Conservation (phyloP, 2,797 vertebrate species). For the Pagetopsis macropterus region DNA sequence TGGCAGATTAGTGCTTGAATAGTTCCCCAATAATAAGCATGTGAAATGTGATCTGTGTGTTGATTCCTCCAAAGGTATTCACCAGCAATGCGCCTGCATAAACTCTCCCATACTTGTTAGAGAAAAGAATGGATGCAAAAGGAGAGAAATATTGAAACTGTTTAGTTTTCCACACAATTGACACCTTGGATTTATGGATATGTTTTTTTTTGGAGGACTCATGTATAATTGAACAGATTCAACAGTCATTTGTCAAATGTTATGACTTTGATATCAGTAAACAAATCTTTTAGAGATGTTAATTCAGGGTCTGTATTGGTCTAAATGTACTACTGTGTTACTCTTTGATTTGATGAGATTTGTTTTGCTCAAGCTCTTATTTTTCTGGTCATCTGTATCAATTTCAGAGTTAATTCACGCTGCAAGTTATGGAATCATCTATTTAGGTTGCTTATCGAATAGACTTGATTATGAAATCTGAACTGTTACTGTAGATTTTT, state of each 20-base stretch:
- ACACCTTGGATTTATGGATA: constrained; percentile 56
- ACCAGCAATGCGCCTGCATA: constrained; percentile 87
- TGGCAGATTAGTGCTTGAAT: constrained; percentile 80
- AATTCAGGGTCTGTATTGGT: constrained; percentile 93
- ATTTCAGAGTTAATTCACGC: constrained; percentile 95
- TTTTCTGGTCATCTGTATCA: constrained; percentile 79
- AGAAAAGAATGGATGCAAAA: constrained; percentile 76
- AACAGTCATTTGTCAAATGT: constrained; percentile 77
- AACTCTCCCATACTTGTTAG: constrained; percentile 75
- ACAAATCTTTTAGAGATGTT: constrained; percentile 85
- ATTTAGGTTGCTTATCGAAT: constrained; percentile 89
- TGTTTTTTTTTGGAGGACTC: constrained; percentile 45
- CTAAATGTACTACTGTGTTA: constrained; percentile 91
- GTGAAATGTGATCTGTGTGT: constrained; percentile 81
- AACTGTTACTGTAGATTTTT: constrained; percentile 91
- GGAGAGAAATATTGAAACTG: constrained; percentile 71
- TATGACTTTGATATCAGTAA: constrained; percentile 78
- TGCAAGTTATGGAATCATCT: constrained; percentile 96
- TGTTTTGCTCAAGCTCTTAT: constrained; percentile 77
- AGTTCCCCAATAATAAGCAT: constrained; percentile 76
- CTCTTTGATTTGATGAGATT: constrained; percentile 80
- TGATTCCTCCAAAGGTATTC: constrained; percentile 83
- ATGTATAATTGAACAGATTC: constrained; percentile 77
- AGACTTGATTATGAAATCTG: constrained; percentile 90
- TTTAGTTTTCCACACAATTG: constrained; percentile 64